Conservation (phyloP, 30 jellyfish, hydroid and myxozoan genomes). For the Cassiopea xamachana region DNA sequence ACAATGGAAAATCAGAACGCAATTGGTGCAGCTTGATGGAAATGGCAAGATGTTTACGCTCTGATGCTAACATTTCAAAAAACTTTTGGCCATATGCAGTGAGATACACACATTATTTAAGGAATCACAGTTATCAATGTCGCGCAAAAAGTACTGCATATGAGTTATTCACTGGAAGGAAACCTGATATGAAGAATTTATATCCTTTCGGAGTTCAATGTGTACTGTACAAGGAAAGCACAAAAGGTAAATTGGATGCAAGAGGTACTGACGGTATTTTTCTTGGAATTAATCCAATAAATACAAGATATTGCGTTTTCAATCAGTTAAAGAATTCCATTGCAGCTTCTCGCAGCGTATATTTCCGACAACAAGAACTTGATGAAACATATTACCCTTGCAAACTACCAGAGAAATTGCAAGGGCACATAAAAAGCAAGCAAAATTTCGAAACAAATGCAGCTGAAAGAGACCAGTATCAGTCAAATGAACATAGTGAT, state of each 20-base stretch:
- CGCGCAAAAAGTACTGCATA: slow-evolving; percentile 37
- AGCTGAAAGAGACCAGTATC: neutral
- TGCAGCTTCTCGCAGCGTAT: slow-evolving; percentile 27
- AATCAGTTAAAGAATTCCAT: neutral
- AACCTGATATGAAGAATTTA: slow-evolving; percentile 46
- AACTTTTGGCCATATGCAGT: slow-evolving; percentile 52
- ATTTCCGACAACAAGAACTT: slow-evolving; percentile 15
- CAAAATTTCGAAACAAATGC: neutral
- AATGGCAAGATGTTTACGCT: slow-evolving; percentile 37
- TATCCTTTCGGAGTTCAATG: slow-evolving; percentile 45
- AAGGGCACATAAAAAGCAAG: neutral
- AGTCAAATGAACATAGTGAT: neutral
- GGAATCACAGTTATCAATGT: slow-evolving; percentile 48
- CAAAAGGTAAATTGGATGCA: slow-evolving; percentile 21
- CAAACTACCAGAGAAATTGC: neutral
- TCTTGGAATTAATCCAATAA: slow-evolving; percentile 37
- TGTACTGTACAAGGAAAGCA: slow-evolving; percentile 25
- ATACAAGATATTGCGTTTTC: slow-evolving; percentile 17
- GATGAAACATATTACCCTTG: slow-evolving; percentile 22
- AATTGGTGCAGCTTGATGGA: slow-evolving; percentile 54
- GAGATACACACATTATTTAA: slow-evolving; percentile 50
- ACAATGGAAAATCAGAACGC: slow-evolving; percentile 43
- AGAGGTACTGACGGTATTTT: slow-evolving; percentile 47
- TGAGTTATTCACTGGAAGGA: slow-evolving; percentile 15
- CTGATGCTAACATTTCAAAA: slow-evolving; percentile 38